Conservation (phyloP, 2,888 invertebrate genomes). For the Erynnis tages region DNA sequence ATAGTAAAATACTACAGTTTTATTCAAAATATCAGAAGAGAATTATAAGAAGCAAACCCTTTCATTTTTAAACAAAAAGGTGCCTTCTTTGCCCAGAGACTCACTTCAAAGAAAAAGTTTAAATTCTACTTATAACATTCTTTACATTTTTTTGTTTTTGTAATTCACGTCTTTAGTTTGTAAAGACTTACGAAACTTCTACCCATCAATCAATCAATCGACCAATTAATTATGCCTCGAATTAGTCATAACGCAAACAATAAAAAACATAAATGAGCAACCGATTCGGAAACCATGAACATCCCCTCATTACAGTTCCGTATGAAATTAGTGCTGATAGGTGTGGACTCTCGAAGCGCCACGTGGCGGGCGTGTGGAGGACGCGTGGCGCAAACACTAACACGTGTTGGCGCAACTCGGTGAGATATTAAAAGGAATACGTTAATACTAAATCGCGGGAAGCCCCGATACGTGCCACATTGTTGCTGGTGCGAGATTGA, state of each 20-base stretch:
- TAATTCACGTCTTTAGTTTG: too few species aligned
- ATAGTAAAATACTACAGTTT: too few species aligned
- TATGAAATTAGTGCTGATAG: slow-evolving; percentile 48
- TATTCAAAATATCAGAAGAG: too few species aligned
- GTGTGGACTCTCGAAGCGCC: slow-evolving; percentile 52
- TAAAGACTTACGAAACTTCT: too few species aligned
- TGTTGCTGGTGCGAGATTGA: slow-evolving; percentile 61
- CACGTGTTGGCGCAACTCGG: slow-evolving; percentile 62
- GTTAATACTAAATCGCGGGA: slow-evolving; percentile 45
- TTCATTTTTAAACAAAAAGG: too few species aligned
- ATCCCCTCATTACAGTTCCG: slow-evolving; percentile 44
- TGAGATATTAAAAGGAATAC: slow-evolving; percentile 68
- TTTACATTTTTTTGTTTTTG: too few species aligned
- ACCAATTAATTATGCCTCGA: background rate
- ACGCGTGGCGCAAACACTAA: slow-evolving; percentile 53
- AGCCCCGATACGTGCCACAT: slow-evolving; percentile 46
- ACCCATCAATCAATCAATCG: too few species aligned
- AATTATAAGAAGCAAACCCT: too few species aligned
- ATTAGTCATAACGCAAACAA: background rate
- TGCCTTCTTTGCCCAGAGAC: too few species aligned
- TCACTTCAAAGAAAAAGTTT: too few species aligned
- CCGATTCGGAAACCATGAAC: slow-evolving; percentile 41
- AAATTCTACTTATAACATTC: too few species aligned
- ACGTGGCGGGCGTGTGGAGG: slow-evolving; percentile 43
- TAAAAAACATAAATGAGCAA: slow-evolving; percentile 57